Conservation (phyloP, 2,888 invertebrate species). For the Torymus auratus region DNA sequence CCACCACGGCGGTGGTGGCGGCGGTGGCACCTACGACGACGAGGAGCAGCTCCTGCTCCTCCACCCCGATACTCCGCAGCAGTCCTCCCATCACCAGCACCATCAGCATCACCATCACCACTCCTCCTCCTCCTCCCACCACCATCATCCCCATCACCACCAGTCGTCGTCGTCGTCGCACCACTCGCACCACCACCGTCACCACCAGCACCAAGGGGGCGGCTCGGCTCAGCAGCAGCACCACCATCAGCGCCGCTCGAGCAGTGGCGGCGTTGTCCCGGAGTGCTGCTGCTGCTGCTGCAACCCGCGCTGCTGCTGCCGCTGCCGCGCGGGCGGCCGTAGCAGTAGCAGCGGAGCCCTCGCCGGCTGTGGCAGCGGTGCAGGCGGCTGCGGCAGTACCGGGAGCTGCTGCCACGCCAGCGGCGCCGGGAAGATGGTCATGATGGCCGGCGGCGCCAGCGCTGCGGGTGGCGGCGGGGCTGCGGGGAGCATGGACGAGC, state of each 20-base stretch:
- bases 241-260: neutral
- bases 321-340: slow-evolving; percentile 62
- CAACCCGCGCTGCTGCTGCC: slow-evolving; percentile 55
- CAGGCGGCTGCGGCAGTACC: neutral
- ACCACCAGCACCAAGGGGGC: neutral
- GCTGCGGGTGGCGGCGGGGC: no score
- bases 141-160: no score
- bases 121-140: no score
- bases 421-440: slow-evolving; percentile 79
- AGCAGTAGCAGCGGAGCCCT: slow-evolving; percentile 49
- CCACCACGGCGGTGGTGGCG: slow-evolving; percentile 40
- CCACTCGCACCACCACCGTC: no score
- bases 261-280: neutral
- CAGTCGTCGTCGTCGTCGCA: no score
- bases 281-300: slow-evolving; percentile 19
- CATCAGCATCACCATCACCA: slow-evolving; percentile 1
- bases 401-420: neutral
- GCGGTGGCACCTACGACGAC: neutral
- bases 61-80: slow-evolving; percentile 32
- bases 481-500: slow-evolving; percentile 84
- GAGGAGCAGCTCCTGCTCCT: neutral
- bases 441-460: slow-evolving; percentile 79
- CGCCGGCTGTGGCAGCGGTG: slow-evolving; percentile 42
- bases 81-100: slow-evolving; percentile 45
- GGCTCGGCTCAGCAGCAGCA: neutral